Base-by-base conservation (phyloP, 2,797 vertebrate genomes). In the Garrulus glandarius region DNA sequence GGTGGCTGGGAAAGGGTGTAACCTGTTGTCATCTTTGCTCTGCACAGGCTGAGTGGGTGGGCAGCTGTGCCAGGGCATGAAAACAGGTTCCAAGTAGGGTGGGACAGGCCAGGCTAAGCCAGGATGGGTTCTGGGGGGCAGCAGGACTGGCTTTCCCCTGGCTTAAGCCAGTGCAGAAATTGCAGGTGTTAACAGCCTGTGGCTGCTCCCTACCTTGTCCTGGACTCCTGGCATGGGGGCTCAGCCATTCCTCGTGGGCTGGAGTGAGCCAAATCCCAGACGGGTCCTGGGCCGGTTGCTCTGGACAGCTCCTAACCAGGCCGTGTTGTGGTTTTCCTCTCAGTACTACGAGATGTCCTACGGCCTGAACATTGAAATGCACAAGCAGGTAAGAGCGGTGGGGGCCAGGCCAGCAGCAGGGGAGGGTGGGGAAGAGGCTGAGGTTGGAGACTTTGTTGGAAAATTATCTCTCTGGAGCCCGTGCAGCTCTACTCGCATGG, bases 321-420 rank as follows among this genome's bases (percentile, higher is more conserved):
- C 71, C 64, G 36, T 50, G 47, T 20, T 92, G 43, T 92, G 74
- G 2, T 70, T 96, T 91, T 81, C 17, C 46, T 95, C 95, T 57
- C 97, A 98, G 98, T 98, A 98, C 89, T 98, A 98, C 0, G 98
- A 98, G 94, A 98, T 98, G 98, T 98, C 98, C 41, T 98, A 98
- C 0, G 98, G 98, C 8, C 97, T 98, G 87, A 98, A 98, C 95
- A 97, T 98, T 3, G 98, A 98, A 44, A 98, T 98, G 98, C 98
- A 98, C 30, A 98, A 98, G 55, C 98, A 98, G 98, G 98, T 98
- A 24, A 82, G 94, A 5, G 61, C 39, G 36, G 10, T 7, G 43
- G 15, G 39, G 34, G 41, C 57, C 0, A 1, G 41, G 41, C n/a
- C 61, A 16, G 87, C 87, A 32, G 65, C 27, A 17, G 29, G 69